phyloP scores from a whole-genome alignment of 2,797 vertebrate genomes.

The Sebastes itinus region DNA sequence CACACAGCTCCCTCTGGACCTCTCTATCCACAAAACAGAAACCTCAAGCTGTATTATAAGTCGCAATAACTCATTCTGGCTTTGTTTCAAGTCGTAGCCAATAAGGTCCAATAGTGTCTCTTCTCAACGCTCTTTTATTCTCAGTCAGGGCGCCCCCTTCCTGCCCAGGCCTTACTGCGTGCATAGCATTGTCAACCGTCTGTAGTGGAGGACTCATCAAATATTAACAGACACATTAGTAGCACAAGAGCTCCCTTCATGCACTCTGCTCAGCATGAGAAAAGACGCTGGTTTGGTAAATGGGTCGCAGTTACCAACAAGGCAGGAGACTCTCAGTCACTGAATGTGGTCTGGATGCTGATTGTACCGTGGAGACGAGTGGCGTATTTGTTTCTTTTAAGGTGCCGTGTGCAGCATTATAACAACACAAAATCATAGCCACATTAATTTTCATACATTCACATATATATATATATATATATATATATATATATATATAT shows the following conservation, averaged over 20 bases:
- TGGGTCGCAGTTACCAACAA: conserved; percentile 19
- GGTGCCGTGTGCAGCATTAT: not conserved
- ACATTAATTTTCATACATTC: not conserved
- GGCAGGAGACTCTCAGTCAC: conserved; percentile 3
- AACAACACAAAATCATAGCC: not conserved
- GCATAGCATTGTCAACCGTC: conserved; percentile 37
- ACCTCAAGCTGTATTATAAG: conserved; percentile 6
- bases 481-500: not conserved
- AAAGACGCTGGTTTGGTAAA: conserved; percentile 30
- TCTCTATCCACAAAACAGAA: conserved; percentile 4
- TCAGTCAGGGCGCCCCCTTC: conserved; percentile 1
- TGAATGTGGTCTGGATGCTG: conserved; percentile 8
- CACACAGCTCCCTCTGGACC: conserved; percentile 17
- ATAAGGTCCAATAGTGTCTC: not conserved
- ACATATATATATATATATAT: not conserved
- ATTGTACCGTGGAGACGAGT: not conserved
- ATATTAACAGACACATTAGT: conserved; percentile 65
- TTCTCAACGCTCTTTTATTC: conserved; percentile 25
- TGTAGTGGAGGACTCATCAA: conserved; percentile 53
- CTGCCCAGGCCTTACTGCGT: not conserved
- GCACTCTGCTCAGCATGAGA: conserved; percentile 25
- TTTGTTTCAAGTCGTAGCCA: conserved; percentile 3
- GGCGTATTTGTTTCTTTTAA: conserved; percentile 3
- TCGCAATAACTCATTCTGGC: conserved; percentile 4
- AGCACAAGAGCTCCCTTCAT: conserved; percentile 45